Base-by-base conservation (phyloP, 2,113 vertebrate genomes). In the Phrynocephalus versicolor region DNA sequence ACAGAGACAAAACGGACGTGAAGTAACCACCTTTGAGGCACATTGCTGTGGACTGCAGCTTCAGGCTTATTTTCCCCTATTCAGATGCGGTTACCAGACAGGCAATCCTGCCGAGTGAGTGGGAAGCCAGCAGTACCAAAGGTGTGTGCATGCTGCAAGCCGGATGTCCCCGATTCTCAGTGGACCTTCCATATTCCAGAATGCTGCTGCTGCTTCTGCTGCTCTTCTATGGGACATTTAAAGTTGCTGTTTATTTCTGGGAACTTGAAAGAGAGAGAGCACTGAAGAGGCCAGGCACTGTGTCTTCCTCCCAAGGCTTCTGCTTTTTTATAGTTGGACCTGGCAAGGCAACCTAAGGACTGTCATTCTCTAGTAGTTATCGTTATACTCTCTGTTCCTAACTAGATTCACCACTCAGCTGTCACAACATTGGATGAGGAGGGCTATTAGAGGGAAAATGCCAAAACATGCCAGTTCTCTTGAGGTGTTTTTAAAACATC, bases 91-190 rank as follows among this genome's bases (percentile, higher is more conserved):
- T 73, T 75, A 51, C 57, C 72, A 75, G 55, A 65, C 16, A 37
- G 62, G 58, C 30, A 33, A 35, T 75, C 70, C 71, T 64, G 82
- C 57, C 65, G 58, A 83, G 64, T 65, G 72, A 64, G 35, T 64
- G 37, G 64, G 9, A 75, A 83, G 37, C 39, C 39, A 75, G 6
- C 39, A 25, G 2, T 25, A 10, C 82, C 33, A 19, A 75, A 83
- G 37, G 30, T 19, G 30, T 19, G 37, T 37, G 14, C 82, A 33
- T 83, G 82, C 71, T 83, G 71, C 64, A 72, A 75, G 39, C 58
- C 71, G 65, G 72, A 74, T 75, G 82, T 51, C 71, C 30, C 37
- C 27, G 65, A 64, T 83, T 73, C 60, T 74, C 39, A 33, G 82
- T 33, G 39, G 18, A 35, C 19, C 25, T 15, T 41, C 27, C 39